These are phyloP conservation scores for Oithona nana DNA, from an alignment of 2,888 invertebrate species.

Conservation along the genomic window DNA sequence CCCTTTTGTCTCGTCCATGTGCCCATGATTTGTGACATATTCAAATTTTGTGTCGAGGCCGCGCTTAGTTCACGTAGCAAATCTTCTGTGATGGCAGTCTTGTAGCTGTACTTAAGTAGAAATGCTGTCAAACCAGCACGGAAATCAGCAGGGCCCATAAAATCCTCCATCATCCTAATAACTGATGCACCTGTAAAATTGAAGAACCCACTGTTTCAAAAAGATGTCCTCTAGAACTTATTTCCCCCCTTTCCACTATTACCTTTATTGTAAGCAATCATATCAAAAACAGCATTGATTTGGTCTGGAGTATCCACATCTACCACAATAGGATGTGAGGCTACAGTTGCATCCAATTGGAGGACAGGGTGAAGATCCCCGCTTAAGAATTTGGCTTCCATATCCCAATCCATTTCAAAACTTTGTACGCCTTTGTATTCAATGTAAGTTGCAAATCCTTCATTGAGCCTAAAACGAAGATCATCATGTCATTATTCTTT, in stretches of 20 bases:
- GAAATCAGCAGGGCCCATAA: slow-evolving; percentile 51
- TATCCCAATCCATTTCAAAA: slow-evolving; percentile 56
- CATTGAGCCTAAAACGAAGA: slow-evolving; percentile 81
- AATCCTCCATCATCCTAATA: slow-evolving; percentile 67
- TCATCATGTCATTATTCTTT: too few relatives aligned
- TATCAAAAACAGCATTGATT: slow-evolving; percentile 76
- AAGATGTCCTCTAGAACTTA: too few relatives aligned
- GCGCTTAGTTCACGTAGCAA: slow-evolving; percentile 29
- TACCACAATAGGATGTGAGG: slow-evolving; percentile 76
- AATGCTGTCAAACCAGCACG: slow-evolving; percentile 51
- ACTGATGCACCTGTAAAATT: slow-evolving; percentile 78
- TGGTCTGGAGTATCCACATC: slow-evolving; percentile 64
- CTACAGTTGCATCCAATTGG: slow-evolving; percentile 49
- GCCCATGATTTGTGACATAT: slow-evolving; percentile 41
- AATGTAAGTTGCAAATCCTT: slow-evolving; percentile 79
- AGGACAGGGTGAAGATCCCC: slow-evolving; percentile 17
- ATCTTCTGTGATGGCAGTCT: slow-evolving; percentile 49
- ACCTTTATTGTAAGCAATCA: slow-evolving; percentile 79
- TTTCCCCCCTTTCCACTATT: too few relatives aligned
- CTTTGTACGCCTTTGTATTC: slow-evolving; percentile 54
- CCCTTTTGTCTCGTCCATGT: slow-evolving; percentile 83
- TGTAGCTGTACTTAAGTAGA: slow-evolving; percentile 44
- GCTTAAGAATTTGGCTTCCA: slow-evolving; percentile 35
- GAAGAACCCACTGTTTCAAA: too few relatives aligned
- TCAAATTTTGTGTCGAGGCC: slow-evolving; percentile 26